phyloP scores from a whole-genome alignment of 2,113 vertebrate species.

The Eptesicus fuscus region DNA sequence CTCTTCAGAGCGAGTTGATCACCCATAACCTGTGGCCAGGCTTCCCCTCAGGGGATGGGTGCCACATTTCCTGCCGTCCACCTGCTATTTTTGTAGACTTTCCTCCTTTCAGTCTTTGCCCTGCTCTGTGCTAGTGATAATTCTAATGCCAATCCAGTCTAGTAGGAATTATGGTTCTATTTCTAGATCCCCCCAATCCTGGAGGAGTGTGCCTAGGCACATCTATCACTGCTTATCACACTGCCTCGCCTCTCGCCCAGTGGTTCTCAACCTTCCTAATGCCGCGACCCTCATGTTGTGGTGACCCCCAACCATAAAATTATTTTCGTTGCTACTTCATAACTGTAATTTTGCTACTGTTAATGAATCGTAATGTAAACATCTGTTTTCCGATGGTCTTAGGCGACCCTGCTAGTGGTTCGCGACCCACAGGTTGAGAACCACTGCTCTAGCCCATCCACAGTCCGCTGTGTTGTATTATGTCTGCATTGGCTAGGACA shows the following conservation, averaged over 20 bases:
- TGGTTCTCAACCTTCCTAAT: too few relatives aligned
- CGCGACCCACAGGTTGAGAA: too few relatives aligned
- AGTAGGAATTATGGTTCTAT: neutral
- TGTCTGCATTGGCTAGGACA: neutral
- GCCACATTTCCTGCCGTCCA: neutral
- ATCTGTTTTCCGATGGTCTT: too few relatives aligned
- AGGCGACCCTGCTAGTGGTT: too few relatives aligned
- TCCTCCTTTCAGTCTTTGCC: neutral
- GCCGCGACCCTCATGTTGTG: too few relatives aligned
- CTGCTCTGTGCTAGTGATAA: neutral
- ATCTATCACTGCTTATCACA: neutral
- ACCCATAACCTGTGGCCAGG: neutral
- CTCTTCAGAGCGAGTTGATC: neutral
- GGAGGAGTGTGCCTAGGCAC: neutral
- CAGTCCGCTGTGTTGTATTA: neutral
- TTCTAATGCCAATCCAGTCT: neutral
- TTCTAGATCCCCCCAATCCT: neutral
- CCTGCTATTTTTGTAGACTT: neutral
- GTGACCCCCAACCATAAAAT: too few relatives aligned
- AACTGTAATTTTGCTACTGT: too few relatives aligned
- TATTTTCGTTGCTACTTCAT: too few relatives aligned
- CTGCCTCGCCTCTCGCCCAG: neutral
- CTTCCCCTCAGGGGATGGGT: neutral
- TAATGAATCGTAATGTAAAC: too few relatives aligned
- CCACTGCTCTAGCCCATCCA: too few relatives aligned